Evolutionary conservation across 1,140 invertebrate species (phyloP).

Genomic region (Drosophila melanogaster): Release_6_plus_ISO1_MT NT_033777.3:28894501-28895000

Average conservation of each 20-base stretch:
- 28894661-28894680: conserved; percentile 67
- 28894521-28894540: conserved; percentile 10
- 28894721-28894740: conserved; percentile 59
- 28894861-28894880: conserved; percentile 75
- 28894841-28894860: conserved; percentile 80
- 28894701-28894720: conserved; percentile 46
- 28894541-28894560: conserved; percentile 55
- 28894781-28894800: conserved; percentile 62
- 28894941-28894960: conserved; percentile 86
- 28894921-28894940: conserved; percentile 87
- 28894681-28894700: conserved; percentile 44
- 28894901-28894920: conserved; percentile 84
- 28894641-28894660: conserved; percentile 71
- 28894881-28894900: conserved; percentile 47
- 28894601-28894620: conserved; percentile 83
- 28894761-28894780: conserved; percentile 80
- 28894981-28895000: conserved; percentile 45
- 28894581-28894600: conserved; percentile 81
- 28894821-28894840: conserved; percentile 69
- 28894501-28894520: conserved; percentile 41
- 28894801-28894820: conserved; percentile 53
- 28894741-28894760: conserved; percentile 70
- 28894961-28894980: conserved; percentile 70
- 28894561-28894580: conserved; percentile 83
- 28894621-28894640: conserved; percentile 62